Conservation (phyloP, 2,888 invertebrate genomes). For the Hoplodrina ambigua region DNA sequence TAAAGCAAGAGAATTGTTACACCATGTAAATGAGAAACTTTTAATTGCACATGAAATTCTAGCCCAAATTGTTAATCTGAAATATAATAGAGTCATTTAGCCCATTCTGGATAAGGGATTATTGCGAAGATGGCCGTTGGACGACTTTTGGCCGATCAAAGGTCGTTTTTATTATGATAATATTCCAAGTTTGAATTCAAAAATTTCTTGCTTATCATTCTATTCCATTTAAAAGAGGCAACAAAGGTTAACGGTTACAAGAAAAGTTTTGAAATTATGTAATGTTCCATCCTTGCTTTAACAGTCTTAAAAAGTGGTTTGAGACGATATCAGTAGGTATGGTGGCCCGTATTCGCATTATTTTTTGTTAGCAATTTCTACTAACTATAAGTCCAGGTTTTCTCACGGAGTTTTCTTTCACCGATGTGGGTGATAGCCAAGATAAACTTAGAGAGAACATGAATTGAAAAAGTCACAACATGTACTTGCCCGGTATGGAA, state of each 20-base stretch:
- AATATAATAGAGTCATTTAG: constrained; percentile 48
- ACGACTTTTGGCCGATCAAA: constrained; percentile 11
- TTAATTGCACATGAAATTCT: constrained; percentile 27
- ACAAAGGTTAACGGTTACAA: constrained; percentile 27
- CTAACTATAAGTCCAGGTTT: too few relatives aligned
- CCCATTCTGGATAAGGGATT: constrained; percentile 25
- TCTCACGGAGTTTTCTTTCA: too few relatives aligned
- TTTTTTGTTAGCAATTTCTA: too few relatives aligned
- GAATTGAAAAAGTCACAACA: too few relatives aligned
- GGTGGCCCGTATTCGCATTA: not conserved
- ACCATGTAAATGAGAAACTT: constrained; percentile 30
- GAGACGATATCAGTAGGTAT: not conserved
- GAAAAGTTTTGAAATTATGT: constrained; percentile 28
- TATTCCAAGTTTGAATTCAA: constrained; percentile 34
- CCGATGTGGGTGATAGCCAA: too few relatives aligned
- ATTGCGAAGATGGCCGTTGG: constrained; percentile 38
- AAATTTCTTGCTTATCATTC: constrained; percentile 40
- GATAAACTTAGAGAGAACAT: too few relatives aligned
- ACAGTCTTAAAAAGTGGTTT: not conserved
- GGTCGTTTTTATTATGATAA: constrained; percentile 42
- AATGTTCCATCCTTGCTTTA: not conserved
- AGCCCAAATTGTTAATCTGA: constrained; percentile 34
- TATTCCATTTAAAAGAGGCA: constrained; percentile 34
- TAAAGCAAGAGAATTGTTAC: constrained; percentile 1
- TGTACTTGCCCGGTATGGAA: too few relatives aligned